These are phyloP conservation scores for Podarcis muralis DNA, from an alignment of 2,113 vertebrate genomes.

Conservation along the genomic window DNA sequence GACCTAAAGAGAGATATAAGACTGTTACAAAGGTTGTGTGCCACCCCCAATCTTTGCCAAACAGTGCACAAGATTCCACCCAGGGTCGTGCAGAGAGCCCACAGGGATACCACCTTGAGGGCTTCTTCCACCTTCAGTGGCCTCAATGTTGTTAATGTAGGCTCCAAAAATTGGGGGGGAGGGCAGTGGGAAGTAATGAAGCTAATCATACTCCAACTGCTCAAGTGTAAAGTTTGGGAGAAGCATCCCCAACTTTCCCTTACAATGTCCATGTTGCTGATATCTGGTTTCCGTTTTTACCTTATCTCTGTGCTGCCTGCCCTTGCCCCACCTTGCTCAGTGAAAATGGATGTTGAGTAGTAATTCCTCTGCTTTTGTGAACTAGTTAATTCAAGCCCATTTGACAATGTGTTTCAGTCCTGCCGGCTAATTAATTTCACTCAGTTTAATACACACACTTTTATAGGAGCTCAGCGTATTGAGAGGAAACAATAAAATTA, in stretches of 20 bases:
- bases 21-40: neutral
- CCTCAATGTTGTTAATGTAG: neutral
- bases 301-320: neutral
- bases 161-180: neutral
- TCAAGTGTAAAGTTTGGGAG: neutral
- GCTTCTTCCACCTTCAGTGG: no score
- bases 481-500: constrained; percentile 3
- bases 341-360: neutral
- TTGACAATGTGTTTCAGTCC: neutral
- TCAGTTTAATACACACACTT: neutral
- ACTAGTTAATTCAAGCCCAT: neutral
- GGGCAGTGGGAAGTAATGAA: neutral
- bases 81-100: no score
- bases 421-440: constrained; percentile 7
- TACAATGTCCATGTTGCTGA: neutral
- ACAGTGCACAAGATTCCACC: no score
- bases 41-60: no score
- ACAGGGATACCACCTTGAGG: no score
- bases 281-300: neutral
- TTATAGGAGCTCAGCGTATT: constrained; percentile 2
- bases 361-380: neutral
- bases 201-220: neutral
- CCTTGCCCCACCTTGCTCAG: neutral
- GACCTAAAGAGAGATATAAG: neutral
- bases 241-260: neutral